These are phyloP conservation scores for Oryzias javanicus DNA, from an alignment of 2,113 vertebrate genomes.

Conservation along the genomic window DNA sequence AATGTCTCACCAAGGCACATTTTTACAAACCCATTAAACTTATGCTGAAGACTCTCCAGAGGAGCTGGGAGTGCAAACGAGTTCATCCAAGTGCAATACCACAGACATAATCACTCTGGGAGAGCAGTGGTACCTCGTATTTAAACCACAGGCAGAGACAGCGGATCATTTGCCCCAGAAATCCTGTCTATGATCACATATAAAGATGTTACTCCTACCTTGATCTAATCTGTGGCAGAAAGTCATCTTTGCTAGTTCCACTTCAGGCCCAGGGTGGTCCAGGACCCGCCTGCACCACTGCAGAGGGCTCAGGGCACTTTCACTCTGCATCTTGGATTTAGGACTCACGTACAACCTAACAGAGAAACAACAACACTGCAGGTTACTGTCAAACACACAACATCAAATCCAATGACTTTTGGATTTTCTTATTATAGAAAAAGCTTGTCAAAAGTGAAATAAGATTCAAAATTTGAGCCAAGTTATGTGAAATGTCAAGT, in stretches of 20 bases:
- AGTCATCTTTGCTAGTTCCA: slow-evolving; percentile 90
- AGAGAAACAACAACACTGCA: slow-evolving; percentile 7
- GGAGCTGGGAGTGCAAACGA: slow-evolving; percentile 13
- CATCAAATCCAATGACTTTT: not conserved
- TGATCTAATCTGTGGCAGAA: slow-evolving; percentile 93
- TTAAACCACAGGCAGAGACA: slow-evolving; percentile 13
- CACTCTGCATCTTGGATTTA: slow-evolving; percentile 76
- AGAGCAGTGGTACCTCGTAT: too few relatives aligned
- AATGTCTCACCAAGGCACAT: not conserved
- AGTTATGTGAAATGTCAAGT: too few relatives aligned
- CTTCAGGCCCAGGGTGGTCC: slow-evolving; percentile 91
- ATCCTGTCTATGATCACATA: slow-evolving; percentile 44
- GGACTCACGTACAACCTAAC: slow-evolving; percentile 89
- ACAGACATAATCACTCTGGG: slow-evolving; percentile 20
- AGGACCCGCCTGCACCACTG: slow-evolving; percentile 94
- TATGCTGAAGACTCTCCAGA: slow-evolving; percentile 23
- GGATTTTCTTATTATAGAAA: too few relatives aligned
- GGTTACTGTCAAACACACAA: not conserved
- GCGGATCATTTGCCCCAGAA: slow-evolving; percentile 10
- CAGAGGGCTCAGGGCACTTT: slow-evolving; percentile 81
- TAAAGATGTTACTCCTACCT: slow-evolving; percentile 78
- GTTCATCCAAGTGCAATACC: slow-evolving; percentile 7
- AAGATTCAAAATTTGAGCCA: too few relatives aligned
- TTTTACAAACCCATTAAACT: slow-evolving; percentile 1
- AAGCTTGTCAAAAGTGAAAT: too few relatives aligned